A percentile compares a stretch with the other conserved stretches of the same genome.
Conservation (phyloP, 2,113 vertebrate species). For the Silurus meridionalis region DNA sequence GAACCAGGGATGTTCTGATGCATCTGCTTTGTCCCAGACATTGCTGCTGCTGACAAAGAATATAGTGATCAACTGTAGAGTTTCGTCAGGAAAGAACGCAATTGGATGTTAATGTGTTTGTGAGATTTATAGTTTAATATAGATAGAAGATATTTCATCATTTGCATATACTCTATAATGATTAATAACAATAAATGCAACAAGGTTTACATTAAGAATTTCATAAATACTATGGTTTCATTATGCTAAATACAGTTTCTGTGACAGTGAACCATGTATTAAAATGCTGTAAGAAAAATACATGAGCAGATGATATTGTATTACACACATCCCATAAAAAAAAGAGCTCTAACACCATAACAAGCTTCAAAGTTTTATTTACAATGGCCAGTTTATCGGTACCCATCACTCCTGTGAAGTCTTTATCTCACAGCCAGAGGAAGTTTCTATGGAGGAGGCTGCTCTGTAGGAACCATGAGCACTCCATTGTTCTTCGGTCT, state of each 20-base stretch:
- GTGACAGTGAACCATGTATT: background rate
- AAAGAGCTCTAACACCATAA: background rate
- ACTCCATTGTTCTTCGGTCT: background rate
- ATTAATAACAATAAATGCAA: background rate
- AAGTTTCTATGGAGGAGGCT: background rate
- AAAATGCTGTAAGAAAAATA: background rate
- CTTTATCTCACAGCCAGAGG: background rate
- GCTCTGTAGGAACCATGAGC: background rate
- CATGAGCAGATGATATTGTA: background rate
- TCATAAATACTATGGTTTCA: background rate
- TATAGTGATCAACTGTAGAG: background rate
- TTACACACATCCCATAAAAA: background rate
- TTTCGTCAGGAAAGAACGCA: background rate
- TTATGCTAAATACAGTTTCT: background rate
- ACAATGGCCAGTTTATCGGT: background rate
- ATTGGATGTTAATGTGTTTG: too few species aligned
- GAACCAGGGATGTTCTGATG: background rate
- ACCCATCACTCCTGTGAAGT: background rate
- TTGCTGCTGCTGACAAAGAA: background rate
- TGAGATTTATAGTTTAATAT: too few species aligned
- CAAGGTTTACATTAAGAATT: background rate
- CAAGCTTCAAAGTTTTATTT: background rate
- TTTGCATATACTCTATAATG: background rate
- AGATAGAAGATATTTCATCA: too few species aligned
- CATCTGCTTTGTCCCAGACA: background rate